Evolutionary conservation across 2,888 invertebrate species (phyloP), one percentile per base, ranked within the genome.

Genomic region (Noctua janthe): DNA sequence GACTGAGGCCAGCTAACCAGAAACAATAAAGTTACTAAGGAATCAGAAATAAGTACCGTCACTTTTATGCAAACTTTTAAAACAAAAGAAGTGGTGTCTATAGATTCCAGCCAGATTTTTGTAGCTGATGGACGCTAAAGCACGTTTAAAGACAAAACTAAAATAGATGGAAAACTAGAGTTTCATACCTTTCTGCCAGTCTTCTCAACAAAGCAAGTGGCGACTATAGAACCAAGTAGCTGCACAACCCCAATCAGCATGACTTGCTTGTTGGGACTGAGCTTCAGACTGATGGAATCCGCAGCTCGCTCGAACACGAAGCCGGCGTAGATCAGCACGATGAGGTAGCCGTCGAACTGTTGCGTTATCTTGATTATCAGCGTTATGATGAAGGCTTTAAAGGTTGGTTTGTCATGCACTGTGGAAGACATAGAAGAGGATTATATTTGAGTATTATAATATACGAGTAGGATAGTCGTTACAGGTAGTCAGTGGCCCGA

Each of bases 341-440:
- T 97, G 49, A 97, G 94, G 89, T 97, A 97, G 0, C 97, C 97
- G 83, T 97, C 95, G 87, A 97, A 96, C 84, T 97, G 97, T 83
- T 97, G 97, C 0, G 96, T 93, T 51, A 97, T 95, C 87, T 97
- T 97, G 74, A 97, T 95, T 11, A 97, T 93, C 11, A 96, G 79
- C 0, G 96, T 96, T 71, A 97, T 96, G 85, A 96, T 94, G 90
- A 97, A 97, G 2, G 97, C 97, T 87, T 95, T 96, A 78, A 95
- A 92, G 0, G 97, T 96, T 1, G 96, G 94, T 43, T 89, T 92
- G 92, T 97, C 97, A 75, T 93, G 90, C 35, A 94, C 97, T 97
- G 94, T 51, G 15, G 93, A 95, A 82, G 66, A 51, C 78, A 73
- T 4, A n/a, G 39, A 66, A 47, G 0, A n/a, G 7, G 35, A 29